Conservation (phyloP, 2,113 vertebrate species). For the Dipodomys ordii region DNA sequence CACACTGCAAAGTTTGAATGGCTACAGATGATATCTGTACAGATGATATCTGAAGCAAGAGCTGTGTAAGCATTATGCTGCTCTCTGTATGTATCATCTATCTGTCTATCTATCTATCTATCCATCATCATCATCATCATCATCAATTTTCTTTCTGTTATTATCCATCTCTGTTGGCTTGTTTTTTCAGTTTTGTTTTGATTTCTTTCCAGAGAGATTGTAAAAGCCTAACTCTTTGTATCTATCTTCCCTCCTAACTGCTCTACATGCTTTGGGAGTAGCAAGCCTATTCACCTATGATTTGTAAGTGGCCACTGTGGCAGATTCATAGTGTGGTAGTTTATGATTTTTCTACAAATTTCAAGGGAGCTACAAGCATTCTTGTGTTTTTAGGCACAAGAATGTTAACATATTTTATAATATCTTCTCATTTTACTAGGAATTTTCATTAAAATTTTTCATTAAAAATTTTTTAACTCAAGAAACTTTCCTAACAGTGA, state of each 20-base stretch:
- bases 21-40: background rate
- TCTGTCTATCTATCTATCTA: no score
- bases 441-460: background rate
- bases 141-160: no score
- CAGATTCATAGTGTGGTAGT: background rate
- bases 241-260: background rate
- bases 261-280: background rate
- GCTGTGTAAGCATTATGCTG: background rate
- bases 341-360: conserved; percentile 49
- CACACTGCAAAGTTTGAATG: background rate
- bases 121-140: no score
- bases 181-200: background rate
- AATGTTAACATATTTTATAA: background rate
- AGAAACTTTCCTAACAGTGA: background rate
- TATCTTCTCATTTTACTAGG: conserved; percentile 20
- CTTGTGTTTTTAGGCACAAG: background rate
- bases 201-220: background rate
- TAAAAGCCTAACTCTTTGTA: background rate
- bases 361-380: background rate
- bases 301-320: background rate
- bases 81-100: background rate
- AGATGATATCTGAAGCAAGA: background rate
- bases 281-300: background rate
- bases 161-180: background rate
- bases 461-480: background rate